Percentiles rank a stretch among this genome's conserved stretches.
phyloP scores from a whole-genome alignment of 2,113 vertebrate genomes.

The Butorides virescens region DNA sequence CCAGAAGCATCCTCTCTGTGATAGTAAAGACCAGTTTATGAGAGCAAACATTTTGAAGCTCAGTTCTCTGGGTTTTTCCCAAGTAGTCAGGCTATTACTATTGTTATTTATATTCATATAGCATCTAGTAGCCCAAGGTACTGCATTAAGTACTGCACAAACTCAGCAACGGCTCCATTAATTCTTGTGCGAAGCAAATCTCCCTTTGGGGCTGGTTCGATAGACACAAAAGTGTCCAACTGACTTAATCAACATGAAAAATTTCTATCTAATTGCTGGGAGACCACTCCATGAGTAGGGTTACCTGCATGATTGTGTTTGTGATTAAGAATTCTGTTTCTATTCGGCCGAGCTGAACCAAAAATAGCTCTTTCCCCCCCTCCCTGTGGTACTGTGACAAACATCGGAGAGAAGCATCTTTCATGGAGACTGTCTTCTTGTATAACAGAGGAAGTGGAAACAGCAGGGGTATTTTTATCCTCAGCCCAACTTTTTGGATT shows the following conservation, averaged over 20 bases:
- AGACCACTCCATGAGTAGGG: neutral
- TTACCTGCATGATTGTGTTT: neutral
- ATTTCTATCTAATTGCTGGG: neutral
- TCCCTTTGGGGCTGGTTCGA: neutral
- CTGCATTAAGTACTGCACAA: neutral
- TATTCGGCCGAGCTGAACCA: neutral
- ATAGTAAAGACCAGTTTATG: neutral
- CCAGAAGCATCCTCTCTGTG: neutral
- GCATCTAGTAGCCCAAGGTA: neutral
- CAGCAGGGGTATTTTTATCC: neutral
- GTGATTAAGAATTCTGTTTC: slow-evolving; percentile 12
- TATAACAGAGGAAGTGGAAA: neutral
- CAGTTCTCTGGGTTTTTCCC: neutral
- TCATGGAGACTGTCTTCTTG: neutral
- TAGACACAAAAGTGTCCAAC: neutral
- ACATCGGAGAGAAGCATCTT: neutral
- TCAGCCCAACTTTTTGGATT: neutral
- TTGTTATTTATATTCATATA: slow-evolving; percentile 23
- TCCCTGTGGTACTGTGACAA: neutral
- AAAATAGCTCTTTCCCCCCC: neutral
- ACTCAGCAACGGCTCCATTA: neutral
- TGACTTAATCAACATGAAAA: neutral
- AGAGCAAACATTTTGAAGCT: neutral
- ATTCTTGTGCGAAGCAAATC: neutral
- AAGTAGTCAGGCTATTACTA: neutral